phyloP scores from a whole-genome alignment of 2,888 invertebrate genomes.

The Neoscelio sp. region DNA sequence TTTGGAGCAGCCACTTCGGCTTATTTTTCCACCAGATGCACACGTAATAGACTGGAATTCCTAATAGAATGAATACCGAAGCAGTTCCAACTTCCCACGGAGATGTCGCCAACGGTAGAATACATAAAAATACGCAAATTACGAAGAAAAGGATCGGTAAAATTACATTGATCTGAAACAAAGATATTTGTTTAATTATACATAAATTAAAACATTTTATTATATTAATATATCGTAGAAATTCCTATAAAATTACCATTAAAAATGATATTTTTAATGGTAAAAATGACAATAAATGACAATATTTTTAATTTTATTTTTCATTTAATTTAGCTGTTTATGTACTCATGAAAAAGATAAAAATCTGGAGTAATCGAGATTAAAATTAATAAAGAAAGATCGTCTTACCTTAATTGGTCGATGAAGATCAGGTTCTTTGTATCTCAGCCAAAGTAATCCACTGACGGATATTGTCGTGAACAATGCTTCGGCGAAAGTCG shows the following conservation, averaged over 20 bases:
- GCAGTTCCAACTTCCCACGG: constrained; percentile 93
- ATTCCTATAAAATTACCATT: too few relatives aligned
- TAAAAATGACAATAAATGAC: too few relatives aligned
- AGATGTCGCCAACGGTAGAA: constrained; percentile 92
- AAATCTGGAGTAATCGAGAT: too few relatives aligned
- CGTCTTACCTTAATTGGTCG: constrained; percentile 93
- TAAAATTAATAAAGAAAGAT: not conserved
- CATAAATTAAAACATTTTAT: too few relatives aligned
- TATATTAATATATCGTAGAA: too few relatives aligned
- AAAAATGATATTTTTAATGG: too few relatives aligned
- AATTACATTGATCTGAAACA: constrained; percentile 87
- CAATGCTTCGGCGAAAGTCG: constrained; percentile 94
- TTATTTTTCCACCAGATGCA: constrained; percentile 92
- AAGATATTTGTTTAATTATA: too few relatives aligned
- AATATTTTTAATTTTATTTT: not conserved
- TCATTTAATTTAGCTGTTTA: too few relatives aligned
- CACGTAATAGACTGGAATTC: constrained; percentile 93
- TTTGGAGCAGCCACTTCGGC: constrained; percentile 87
- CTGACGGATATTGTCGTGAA: constrained; percentile 94
- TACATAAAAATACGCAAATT: constrained; percentile 93
- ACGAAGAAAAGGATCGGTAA: constrained; percentile 94
- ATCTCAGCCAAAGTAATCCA: constrained; percentile 94
- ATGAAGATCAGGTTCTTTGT: constrained; percentile 88
- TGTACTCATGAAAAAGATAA: too few relatives aligned
- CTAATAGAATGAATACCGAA: constrained; percentile 88